Base-by-base conservation (phyloP, 2,888 invertebrate genomes). In the Tigriopus californicus region DNA sequence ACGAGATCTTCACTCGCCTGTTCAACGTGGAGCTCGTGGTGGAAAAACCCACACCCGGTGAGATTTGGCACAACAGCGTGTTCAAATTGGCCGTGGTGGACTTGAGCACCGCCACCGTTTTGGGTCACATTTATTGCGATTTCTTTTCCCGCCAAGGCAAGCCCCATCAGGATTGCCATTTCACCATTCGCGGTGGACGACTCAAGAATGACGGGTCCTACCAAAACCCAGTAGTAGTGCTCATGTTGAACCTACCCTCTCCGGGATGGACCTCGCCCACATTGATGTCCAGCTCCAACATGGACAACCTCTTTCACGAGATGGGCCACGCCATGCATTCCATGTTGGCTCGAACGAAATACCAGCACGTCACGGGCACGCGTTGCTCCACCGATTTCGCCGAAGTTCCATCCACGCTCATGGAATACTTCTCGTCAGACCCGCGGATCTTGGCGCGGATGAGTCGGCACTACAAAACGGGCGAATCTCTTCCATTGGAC, bases 271-370 rank as follows among this genome's bases (percentile, higher is more conserved):
- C 77, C 0, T 80, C 79, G 4, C 87, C 87, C 1, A 83, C 87
- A 48, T 74, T 94, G 57, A 75, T 98, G 59, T 79, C 81, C 24
- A 85, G 88, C 1, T 79, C 80, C 18, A 83, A 86, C 67, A 84
- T 95, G 10, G 95, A 97, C 72, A 98, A 95, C 74, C 76, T 98
- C 64, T 97, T 97, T 73, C 98, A 98, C 71, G 97, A 98, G 76
- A 83, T 92, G 83, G 98, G 98, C 0, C 98, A 98, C 75, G 98
- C 97, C 15, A 82, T 97, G 79, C 98, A 98, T 74, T 94, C 95
- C 18, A 95, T 98, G 92, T 73, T 98, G 64, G 98, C 90, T 1
- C 79, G 94, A 63, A 94, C 95, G 0, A 79, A 80, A 62, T 89
- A 94, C 73, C 98, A 98, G 72, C 97, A 98, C 73, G 91, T 97